phyloP scores from a whole-genome alignment of 2,888 invertebrate genomes.

The Cosmopolites sordidus region DNA sequence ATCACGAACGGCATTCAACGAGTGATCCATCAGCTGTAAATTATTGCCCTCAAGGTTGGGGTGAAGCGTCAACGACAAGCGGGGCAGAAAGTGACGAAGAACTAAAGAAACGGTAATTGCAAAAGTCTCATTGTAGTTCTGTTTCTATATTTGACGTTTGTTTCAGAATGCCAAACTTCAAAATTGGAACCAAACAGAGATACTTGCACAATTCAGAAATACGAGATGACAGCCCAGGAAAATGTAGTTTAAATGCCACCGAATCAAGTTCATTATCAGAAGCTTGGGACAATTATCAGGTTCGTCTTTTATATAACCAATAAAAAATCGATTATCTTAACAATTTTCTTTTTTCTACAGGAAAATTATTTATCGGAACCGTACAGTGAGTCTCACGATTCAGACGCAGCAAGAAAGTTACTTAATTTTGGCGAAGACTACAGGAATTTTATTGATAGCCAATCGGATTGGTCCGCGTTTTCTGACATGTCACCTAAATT shows the following conservation, averaged over 20 bases:
- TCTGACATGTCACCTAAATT: conserved; percentile 51
- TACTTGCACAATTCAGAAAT: conserved; percentile 43
- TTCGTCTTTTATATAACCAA: conserved; percentile 36
- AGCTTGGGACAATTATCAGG: conserved; percentile 95
- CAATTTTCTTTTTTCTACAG: conserved; percentile 49
- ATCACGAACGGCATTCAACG: conserved; percentile 49
- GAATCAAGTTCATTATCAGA: conserved; percentile 84
- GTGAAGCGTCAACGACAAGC: conserved; percentile 59
- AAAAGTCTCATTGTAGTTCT: not conserved
- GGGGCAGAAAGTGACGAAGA: conserved; percentile 68
- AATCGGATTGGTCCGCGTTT: conserved; percentile 79
- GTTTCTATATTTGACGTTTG: conserved; percentile 13
- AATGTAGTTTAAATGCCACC: conserved; percentile 58
- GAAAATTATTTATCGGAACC: conserved; percentile 89
- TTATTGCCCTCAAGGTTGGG: conserved; percentile 41
- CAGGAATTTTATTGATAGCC: conserved; percentile 82
- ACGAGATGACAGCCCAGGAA: conserved; percentile 46
- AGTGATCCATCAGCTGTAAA: conserved; percentile 59
- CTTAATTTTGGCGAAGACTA: conserved; percentile 89
- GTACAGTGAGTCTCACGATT: conserved; percentile 82
- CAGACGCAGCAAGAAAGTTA: conserved; percentile 76
- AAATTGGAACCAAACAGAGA: conserved; percentile 55
- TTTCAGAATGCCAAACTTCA: conserved; percentile 57
- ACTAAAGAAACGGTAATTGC: conserved; percentile 39
- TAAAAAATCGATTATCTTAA: too few species aligned